A percentile compares a stretch with the other conserved stretches of the same genome.
Evolutionary conservation across 1,140 invertebrate genomes (phyloP).

Genomic region (Oncopeltus fasciatus): DNA sequence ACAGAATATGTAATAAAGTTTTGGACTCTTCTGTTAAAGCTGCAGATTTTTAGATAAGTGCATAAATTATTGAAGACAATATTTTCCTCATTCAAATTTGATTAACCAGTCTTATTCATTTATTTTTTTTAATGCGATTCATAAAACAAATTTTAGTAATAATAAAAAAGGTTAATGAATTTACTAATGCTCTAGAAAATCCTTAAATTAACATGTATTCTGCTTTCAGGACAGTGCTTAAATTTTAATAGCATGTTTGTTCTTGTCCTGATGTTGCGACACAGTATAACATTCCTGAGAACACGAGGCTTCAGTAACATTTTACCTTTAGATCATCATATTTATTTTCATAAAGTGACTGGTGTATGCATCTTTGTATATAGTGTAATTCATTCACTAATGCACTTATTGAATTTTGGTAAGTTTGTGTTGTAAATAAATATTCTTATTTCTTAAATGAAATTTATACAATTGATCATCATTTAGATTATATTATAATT

Average conservation of each 20-base stretch:
- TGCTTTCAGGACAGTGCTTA: slow-evolving; percentile 60
- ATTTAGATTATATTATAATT: not conserved
- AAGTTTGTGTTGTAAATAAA: no score
- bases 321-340: slow-evolving; percentile 80
- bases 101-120: no score
- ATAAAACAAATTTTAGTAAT: not conserved
- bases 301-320: slow-evolving; percentile 54
- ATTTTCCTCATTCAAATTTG: no score
- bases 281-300: slow-evolving; percentile 72
- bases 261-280: slow-evolving; percentile 72
- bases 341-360: slow-evolving; percentile 84
- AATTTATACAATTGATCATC: not conserved
- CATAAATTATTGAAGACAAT: no score
- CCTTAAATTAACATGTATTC: not conserved
- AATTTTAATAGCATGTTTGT: slow-evolving; percentile 87
- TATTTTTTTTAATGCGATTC: no score
- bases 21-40: no score
- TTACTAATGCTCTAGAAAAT: no score
- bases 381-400: slow-evolving; percentile 63
- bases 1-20: no score
- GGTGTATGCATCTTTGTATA: slow-evolving; percentile 64
- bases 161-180: no score
- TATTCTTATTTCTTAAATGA: not conserved
- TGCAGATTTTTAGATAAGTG: no score
- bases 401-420: slow-evolving; percentile 76